Conservation (phyloP, 2,888 invertebrate species). For the Microctonus brassicae region DNA sequence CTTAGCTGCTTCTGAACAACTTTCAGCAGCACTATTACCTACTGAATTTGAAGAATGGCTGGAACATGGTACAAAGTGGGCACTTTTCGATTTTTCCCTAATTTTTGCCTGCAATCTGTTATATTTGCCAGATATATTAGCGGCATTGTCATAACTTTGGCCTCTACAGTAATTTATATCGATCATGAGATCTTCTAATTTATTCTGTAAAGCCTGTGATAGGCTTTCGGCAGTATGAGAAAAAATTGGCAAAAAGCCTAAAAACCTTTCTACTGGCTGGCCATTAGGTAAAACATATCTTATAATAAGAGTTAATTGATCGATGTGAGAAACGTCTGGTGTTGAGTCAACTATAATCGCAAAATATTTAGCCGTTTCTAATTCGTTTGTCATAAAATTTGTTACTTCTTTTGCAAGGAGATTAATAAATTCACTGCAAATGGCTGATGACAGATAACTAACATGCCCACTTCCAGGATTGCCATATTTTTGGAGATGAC, state of each 20-base stretch:
- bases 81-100: slow-evolving; percentile 42
- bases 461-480: slow-evolving; percentile 32
- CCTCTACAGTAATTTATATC: slow-evolving; percentile 47
- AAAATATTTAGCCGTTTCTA: slow-evolving; percentile 47
- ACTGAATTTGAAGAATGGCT: slow-evolving; percentile 48
- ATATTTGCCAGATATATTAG: slow-evolving; percentile 52
- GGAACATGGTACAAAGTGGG: slow-evolving; percentile 44
- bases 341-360: slow-evolving; percentile 52
- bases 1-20: slow-evolving; percentile 43
- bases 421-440: slow-evolving; percentile 45
- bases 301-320: slow-evolving; percentile 47
- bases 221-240: slow-evolving; percentile 30
- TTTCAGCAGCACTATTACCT: slow-evolving; percentile 48
- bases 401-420: slow-evolving; percentile 37
- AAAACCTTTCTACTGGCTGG: slow-evolving; percentile 49
- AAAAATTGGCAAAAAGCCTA: slow-evolving; percentile 46
- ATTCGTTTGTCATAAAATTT: slow-evolving; percentile 28
- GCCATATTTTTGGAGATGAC: slow-evolving; percentile 31
- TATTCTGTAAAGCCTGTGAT: slow-evolving; percentile 42
- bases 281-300: slow-evolving; percentile 46
- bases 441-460: slow-evolving; percentile 43
- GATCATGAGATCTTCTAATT: slow-evolving; percentile 43
- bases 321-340: slow-evolving; percentile 48
- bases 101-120: slow-evolving; percentile 48
- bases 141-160: slow-evolving; percentile 50